phyloP scores from a whole-genome alignment of 2,113 vertebrate species.

The Orthochromis malagaraziensis region DNA sequence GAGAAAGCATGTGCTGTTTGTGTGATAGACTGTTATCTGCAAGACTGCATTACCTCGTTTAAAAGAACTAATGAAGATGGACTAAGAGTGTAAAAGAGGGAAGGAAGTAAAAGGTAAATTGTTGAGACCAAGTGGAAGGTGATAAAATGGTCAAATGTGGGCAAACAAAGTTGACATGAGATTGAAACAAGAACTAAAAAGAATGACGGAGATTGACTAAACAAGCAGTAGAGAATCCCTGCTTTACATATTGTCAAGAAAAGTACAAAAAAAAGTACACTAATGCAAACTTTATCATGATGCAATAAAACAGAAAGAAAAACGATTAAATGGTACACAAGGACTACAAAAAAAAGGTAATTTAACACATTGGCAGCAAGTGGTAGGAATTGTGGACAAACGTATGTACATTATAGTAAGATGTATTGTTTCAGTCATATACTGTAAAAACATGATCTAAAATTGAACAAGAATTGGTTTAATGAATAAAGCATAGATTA shows the following conservation, averaged over 20 bases:
- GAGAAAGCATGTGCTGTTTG: slow-evolving; percentile 33
- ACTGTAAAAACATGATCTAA: neutral
- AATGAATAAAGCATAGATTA: neutral
- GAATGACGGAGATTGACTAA: neutral
- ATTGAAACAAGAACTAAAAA: neutral
- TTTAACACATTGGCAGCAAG: neutral
- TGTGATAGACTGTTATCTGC: slow-evolving; percentile 45
- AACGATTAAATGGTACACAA: neutral
- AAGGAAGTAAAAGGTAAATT: slow-evolving; percentile 2
- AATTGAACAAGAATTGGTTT: neutral
- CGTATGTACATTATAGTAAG: neutral
- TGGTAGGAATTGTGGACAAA: neutral
- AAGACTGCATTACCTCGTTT: slow-evolving; percentile 30
- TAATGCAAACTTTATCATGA: neutral
- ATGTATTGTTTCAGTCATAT: neutral
- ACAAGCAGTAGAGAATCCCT: neutral
- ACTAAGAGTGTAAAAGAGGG: neutral
- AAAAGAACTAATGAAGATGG: slow-evolving; percentile 3
- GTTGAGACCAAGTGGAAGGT: neutral
- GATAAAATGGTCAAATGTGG: slow-evolving; percentile 22
- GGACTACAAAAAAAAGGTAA: neutral
- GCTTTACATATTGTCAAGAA: neutral
- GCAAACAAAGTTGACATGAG: neutral
- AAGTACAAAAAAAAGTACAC: neutral
- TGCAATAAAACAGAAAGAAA: neutral